Evolutionary conservation across 2,797 vertebrate genomes (phyloP), one percentile per base, ranked within the genome.

Genomic region (Sebastes miniatus): DNA sequence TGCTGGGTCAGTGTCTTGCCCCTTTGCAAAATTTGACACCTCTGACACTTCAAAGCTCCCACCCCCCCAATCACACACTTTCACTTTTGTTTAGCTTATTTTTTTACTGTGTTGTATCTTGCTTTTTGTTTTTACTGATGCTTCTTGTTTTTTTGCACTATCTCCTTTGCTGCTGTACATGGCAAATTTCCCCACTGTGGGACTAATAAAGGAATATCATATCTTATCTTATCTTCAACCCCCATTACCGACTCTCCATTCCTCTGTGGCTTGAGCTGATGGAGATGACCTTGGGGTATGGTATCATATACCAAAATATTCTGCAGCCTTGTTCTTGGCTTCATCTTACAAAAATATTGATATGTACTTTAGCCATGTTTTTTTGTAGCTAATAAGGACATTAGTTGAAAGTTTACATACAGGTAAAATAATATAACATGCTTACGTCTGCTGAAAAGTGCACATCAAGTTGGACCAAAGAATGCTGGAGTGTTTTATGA

Each of bases 1-100:
- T 89, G 76, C 84, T 80, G 75, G 68, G 83, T 84, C 85, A 87
- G 81, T 78, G 77, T 89, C 68, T 82, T 57, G 79, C 73, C 71
- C 52, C 56, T 56, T 52, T 88, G 86, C 83, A 80, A 83, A 63
- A 76, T 76, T 73, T 89, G 72, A 83, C 80, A 85, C 83, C 79
- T 76, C 34, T 22, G 66, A 67, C 58, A 72, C 39, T 2, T 77
- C 68, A 70, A 24, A 69, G 39, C 56, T 25, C 63, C 50, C 52
- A 10, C 56, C 29, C 27, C 27, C 31, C 50, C 43, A 16, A 16
- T 43, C 39, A 43, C 39, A 43, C 39, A 43, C 39, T 16, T 43
- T 43, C 39, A 43, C 39, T 43, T 16, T 43, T 43, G 39, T 43
- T 43, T 43, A 43, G 39, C 39, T 43, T 43, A 43, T 43, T 16